Conservation (phyloP, 2,888 invertebrate species). For the Cryptocheilus praepositus region DNA sequence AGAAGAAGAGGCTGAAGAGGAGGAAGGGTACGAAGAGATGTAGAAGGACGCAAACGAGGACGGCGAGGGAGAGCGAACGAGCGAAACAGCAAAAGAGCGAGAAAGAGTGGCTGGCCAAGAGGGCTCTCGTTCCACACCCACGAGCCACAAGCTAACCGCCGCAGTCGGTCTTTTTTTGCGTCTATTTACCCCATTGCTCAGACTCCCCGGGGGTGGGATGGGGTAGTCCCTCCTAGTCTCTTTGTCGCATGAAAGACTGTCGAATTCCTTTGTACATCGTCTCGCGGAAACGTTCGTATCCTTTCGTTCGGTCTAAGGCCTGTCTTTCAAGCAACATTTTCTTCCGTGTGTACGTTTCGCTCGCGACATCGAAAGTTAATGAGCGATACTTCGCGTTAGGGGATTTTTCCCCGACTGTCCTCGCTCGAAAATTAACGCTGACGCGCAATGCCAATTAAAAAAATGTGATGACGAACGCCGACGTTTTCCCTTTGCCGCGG, state of each 20-base stretch:
- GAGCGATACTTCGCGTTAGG: neutral
- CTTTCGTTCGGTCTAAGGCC: neutral
- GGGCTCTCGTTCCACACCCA: constrained; percentile 14
- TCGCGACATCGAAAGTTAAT: no score
- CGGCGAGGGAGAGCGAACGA: constrained; percentile 30
- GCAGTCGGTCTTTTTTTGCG: constrained; percentile 21
- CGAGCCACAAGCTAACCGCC: constrained; percentile 9
- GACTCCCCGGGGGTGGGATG: neutral
- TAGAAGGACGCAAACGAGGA: constrained; percentile 24
- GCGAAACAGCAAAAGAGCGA: constrained; percentile 27
- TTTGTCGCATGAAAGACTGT: constrained; percentile 21
- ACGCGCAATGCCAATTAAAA: no score
- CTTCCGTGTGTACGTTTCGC: no score
- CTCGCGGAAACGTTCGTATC: constrained; percentile 2
- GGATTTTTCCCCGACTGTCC: no score
- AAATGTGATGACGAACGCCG: no score
- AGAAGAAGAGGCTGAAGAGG: constrained; percentile 13
- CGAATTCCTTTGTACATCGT: constrained; percentile 30
- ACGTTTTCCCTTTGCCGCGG: no score
- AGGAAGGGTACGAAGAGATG: constrained; percentile 15
- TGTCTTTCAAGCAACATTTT: no score
- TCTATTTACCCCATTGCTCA: constrained; percentile 22
- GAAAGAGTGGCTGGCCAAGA: constrained; percentile 18
- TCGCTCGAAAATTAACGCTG: no score
- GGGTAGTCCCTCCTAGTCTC: constrained; percentile 11